Evolutionary conservation across 2,797 vertebrate species (phyloP), one percentile per base, ranked within the genome.

Genomic region (Thripadectes ignobilis): DNA sequence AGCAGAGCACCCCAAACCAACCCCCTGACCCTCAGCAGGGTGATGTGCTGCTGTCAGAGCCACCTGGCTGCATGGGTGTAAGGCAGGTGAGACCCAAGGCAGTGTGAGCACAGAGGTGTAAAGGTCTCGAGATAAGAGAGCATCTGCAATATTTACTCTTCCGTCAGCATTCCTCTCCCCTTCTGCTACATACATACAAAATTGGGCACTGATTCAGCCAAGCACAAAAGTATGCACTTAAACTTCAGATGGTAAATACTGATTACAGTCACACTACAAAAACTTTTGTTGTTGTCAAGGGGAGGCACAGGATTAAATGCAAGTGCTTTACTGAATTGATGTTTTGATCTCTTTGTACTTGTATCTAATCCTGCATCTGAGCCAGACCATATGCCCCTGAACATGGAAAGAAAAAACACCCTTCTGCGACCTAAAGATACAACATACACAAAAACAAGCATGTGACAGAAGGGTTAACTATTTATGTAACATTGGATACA

Each of bases 61-160:
- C 48, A 24, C 36, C 30, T 0, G 0, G 14, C 36, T 1, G 3
- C 0, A 0, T 0, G 1, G 45, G n/a, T 41, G 8, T 49, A 65
- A 83, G 76, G 68, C 38, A 57, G 48, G 49, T 7, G 14, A 27
- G 66, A 48, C 14, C 16, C 54, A 54, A 17, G 21, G 5, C 2
- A 0, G 11, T 41, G 27, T 0, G 2, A 90, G 65, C 41, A 75
- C 45, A 36, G 0, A 3, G 36, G 24, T 20, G 8, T 16, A 30
- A 76, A 68, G 51, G 62, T 43, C 80, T 46, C 2, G 29, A 84
- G 51, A 14, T 17, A 51, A 45, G 27, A 66, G 6, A 72, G 41
- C 46, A 49, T 27, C 73, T 62, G 48, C 38, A 85, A 2, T 51
- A 46, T 41, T 30, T 66, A 59, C 59, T 82, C 48, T 66, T 59